A percentile compares a stretch with the other conserved stretches of the same genome.
These are phyloP conservation scores for Hyppa rectilinea DNA, from an alignment of 2,888 invertebrate genomes.

Conservation along the genomic window DNA sequence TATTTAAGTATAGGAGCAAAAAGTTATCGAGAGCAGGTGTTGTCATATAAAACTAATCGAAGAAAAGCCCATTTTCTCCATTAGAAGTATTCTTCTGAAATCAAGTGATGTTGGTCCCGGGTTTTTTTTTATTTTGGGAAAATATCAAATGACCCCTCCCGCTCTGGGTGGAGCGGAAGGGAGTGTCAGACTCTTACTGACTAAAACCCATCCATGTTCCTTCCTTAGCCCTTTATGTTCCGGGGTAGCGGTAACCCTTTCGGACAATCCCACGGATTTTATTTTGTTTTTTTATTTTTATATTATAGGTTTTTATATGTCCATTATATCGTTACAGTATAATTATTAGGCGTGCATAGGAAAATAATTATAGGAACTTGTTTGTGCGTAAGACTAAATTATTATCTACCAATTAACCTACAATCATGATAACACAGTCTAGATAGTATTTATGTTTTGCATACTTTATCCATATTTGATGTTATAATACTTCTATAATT, in stretches of 20 bases:
- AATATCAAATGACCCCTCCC: too few species aligned
- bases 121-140: too few species aligned
- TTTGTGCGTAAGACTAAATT: background rate
- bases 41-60: background rate
- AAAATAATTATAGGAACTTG: background rate
- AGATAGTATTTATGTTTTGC: background rate
- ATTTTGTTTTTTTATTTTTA: too few species aligned
- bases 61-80: background rate
- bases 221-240: too few species aligned
- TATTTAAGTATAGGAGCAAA: background rate
- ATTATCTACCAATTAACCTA: conserved; percentile 19
- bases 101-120: too few species aligned
- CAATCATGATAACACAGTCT: conserved; percentile 3
- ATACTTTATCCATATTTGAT: background rate
- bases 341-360: background rate
- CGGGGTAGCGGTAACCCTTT: too few species aligned
- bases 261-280: too few species aligned
- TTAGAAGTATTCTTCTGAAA: too few species aligned
- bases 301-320: background rate
- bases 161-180: too few species aligned
- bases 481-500: background rate
- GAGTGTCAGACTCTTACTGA: too few species aligned
- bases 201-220: too few species aligned
- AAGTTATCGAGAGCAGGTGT: background rate
- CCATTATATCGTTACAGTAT: conserved; percentile 6